Percentiles rank a stretch among this genome's conserved stretches.
Conservation (phyloP, 2,113 vertebrate genomes). For the Poeciliopsis retropinna region DNA sequence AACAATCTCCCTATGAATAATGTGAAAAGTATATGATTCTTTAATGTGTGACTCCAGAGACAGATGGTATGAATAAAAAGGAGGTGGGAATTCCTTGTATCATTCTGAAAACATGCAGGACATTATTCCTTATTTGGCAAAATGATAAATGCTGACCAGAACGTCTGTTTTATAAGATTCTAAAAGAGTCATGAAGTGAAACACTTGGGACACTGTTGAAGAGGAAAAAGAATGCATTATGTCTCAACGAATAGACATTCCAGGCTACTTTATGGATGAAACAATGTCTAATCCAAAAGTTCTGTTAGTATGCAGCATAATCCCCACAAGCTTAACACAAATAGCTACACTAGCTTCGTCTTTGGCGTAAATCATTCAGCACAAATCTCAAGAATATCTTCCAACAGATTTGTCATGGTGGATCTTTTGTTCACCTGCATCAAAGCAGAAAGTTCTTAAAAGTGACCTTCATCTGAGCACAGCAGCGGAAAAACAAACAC, state of each 20-base stretch:
- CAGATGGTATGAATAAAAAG: constrained; percentile 30
- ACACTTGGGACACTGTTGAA: constrained; percentile 7
- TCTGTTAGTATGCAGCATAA: constrained; percentile 52
- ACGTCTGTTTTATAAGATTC: constrained; percentile 25
- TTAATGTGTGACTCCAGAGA: constrained; percentile 26
- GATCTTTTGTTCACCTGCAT: constrained; percentile 59
- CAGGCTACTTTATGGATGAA: constrained; percentile 44
- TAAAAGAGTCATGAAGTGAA: constrained; percentile 38
- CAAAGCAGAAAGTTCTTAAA: neutral
- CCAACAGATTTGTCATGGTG: constrained; percentile 19
- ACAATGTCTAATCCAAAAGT: constrained; percentile 47
- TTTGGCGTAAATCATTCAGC: constrained; percentile 39
- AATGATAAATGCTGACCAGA: constrained; percentile 32
- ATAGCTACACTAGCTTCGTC: constrained; percentile 52
- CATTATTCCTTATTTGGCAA: constrained; percentile 28
- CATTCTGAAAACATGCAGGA: constrained; percentile 27
- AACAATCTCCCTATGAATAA: constrained; percentile 52
- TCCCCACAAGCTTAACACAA: constrained; percentile 40
- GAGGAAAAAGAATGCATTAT: constrained; percentile 14
- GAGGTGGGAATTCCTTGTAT: neutral
- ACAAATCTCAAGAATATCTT: constrained; percentile 29
- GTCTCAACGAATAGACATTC: constrained; percentile 48
- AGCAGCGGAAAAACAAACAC: constrained; percentile 42
- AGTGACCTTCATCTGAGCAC: too few species aligned
- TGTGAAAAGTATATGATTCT: constrained; percentile 34